Base-by-base conservation (phyloP, 1,140 invertebrate species). In the Pogonomyrmex californicus region DNA sequence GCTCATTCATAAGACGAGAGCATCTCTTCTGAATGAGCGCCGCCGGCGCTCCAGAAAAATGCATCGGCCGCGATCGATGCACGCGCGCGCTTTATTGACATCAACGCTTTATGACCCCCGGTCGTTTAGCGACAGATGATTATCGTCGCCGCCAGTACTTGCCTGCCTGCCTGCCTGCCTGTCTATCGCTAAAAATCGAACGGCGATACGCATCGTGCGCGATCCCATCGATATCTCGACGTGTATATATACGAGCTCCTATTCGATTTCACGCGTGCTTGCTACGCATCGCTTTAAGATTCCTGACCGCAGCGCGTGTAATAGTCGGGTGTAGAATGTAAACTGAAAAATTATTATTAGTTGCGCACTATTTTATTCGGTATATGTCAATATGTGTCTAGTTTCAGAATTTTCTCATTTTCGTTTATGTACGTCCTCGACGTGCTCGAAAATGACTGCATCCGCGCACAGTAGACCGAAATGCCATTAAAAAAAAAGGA, bases 1-100 rank as follows among this genome's bases (percentile, higher is more conserved):
- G 76, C 70, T 90, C 89, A 90, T 90, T 90, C 89, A 90, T 90
- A 88, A 90, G 71, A 78, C 62, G 70, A 56, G 63, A 76, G 58
- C 41, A 6, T 78, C 83, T 88, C 71, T 56, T 56, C 44, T 90
- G 81, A 90, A 90, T 90, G 88, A 82, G 60, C 63, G 23, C n/a
- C 54, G 54, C 30, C 41, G 41, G 30, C n/a, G 14, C n/a, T 23
- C 0, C 14, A 49, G 56, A 75, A 47, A 75, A 73, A 73, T 47
- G 23, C 66, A 41, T 14, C 38, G 33, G 10, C 30, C n/a, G 44
- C 51, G 41, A 66, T 66, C 33, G 70, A 5, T 14, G 30, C 51
- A 10, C 54, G 41, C 30, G 41, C 30, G 79, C 68, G 17, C 51
- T 71, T 82, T 82, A 73, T 82, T 82, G 54, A 82, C 73, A 58